These are phyloP conservation scores for Phania funesta DNA, from an alignment of 2,888 invertebrate species.

Conservation along the genomic window DNA sequence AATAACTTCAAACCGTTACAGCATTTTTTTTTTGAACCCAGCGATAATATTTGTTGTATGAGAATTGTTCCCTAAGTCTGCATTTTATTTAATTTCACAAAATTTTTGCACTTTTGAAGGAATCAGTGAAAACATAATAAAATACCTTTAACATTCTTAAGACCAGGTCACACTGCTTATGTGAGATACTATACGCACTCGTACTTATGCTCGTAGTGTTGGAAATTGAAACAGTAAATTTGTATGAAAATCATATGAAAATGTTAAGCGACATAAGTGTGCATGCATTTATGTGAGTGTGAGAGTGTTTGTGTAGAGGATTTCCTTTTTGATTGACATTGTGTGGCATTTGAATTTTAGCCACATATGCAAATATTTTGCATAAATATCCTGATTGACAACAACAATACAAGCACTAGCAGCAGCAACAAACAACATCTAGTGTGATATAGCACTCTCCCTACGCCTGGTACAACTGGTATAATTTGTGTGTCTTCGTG, in stretches of 20 bases:
- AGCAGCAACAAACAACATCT: background rate
- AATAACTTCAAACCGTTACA: too few species aligned
- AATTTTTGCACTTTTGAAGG: too few species aligned
- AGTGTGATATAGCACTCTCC: background rate
- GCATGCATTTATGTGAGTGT: background rate
- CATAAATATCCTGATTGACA: slow-evolving; percentile 62
- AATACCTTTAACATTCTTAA: too few species aligned
- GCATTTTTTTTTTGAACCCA: too few species aligned
- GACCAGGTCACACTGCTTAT: too few species aligned
- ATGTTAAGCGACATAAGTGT: background rate
- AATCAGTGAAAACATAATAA: too few species aligned
- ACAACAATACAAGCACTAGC: slow-evolving; percentile 25
- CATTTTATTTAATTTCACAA: too few species aligned
- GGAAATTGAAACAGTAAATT: too few species aligned
- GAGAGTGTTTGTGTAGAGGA: slow-evolving; percentile 42
- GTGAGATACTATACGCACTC: background rate
- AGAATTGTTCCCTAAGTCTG: too few species aligned
- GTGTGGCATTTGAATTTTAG: slow-evolving; percentile 66
- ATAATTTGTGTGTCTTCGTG: background rate
- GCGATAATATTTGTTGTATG: too few species aligned
- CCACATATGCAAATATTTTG: slow-evolving; percentile 67
- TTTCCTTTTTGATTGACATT: slow-evolving; percentile 66
- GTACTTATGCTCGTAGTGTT: background rate
- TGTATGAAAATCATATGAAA: background rate
- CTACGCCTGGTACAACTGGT: background rate